Percentiles rank a stretch among this genome's conserved stretches.
phyloP scores from a whole-genome alignment of 2,888 invertebrate species.

The Leptodirus hochenwartii region DNA sequence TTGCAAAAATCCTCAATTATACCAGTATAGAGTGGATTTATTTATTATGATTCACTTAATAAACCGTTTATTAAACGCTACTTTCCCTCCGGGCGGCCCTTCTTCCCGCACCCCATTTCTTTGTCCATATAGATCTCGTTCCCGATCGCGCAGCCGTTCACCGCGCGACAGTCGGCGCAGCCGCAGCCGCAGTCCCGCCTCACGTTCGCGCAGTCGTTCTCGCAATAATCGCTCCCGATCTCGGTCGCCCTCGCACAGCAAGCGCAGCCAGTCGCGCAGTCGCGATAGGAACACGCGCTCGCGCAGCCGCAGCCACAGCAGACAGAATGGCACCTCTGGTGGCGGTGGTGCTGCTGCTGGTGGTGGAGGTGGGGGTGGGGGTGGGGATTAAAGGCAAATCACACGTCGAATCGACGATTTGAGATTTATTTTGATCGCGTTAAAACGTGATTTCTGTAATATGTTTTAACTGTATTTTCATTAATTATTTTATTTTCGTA shows the following conservation, averaged over 20 bases:
- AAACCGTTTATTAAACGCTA: no score
- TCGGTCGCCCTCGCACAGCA: slow-evolving; percentile 18
- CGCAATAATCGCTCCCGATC: slow-evolving; percentile 25
- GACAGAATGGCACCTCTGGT: slow-evolving; percentile 24
- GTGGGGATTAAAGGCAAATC: no score
- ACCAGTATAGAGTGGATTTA: slow-evolving; percentile 1
- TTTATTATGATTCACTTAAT: no score
- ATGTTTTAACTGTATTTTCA: no score
- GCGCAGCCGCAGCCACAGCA: slow-evolving; percentile 23
- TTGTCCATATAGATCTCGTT: slow-evolving; percentile 19
- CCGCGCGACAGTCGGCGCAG: slow-evolving; percentile 26
- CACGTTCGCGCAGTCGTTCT: slow-evolving; percentile 25
- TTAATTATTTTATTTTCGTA: no score
- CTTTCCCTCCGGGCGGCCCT: no score
- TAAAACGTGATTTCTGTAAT: no score
- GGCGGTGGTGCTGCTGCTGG: no score
- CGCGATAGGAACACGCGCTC: slow-evolving; percentile 23
- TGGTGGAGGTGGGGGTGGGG: no score
- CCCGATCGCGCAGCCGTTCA: slow-evolving; percentile 26
- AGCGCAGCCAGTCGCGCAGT: slow-evolving; percentile 23
- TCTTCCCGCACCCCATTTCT: neutral
- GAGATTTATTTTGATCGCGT: no score
- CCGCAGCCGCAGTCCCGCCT: slow-evolving; percentile 25
- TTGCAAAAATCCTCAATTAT: neutral
- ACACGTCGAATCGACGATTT: no score